Evolutionary conservation across 2,113 vertebrate species (phyloP), one percentile per base, ranked within the genome.

Genomic region (Triplophysa siluroides): DNA sequence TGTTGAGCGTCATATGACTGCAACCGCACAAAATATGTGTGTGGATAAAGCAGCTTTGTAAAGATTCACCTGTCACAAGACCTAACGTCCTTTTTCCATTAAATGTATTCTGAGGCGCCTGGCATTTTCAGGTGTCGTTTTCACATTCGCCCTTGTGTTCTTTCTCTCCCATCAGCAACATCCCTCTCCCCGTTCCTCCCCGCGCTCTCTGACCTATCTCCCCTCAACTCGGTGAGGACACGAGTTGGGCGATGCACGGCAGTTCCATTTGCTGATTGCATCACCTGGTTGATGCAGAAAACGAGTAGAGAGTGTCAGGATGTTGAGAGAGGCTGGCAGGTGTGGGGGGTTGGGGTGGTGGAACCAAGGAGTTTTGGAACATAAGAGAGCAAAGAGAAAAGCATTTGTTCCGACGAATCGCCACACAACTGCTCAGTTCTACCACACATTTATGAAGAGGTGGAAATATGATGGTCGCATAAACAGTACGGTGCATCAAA

Each of bases 191-290:
- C 58, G 4, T 52, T 13, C 50, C 43, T 70, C 60, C 52, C 29
- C 29, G 12, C 61, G 33, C 71, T 71, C 29, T 47, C 21, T 83
- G 77, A 82, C 77, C 74, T 61, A 66, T 70, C 72, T 78, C n/a
- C 75, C 64, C 79, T 76, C 33, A 41, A 63, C 81, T 67, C 58
- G 47, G 67, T 67, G 50, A 61, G 74, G 77, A 33, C 33, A 80
- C 52, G 43, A 64, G 81, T 62, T 26, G 58, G 78, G 60, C 74
- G 66, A 78, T 52, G 74, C 56, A 16, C 2, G 41, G 65, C 19
- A 52, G 41, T 18, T 80, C 69, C 80, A 81, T 85, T 85, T 76
- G 74, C 82, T 83, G 71, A 85, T 87, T 82, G 79, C 76, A 81
- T 83, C 78, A 84, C 83, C 82, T 83, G 84, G 65, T 43, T 74